Evolutionary conservation across 2,113 vertebrate genomes (phyloP).

Genomic region (Megaceryle maxima): DNA sequence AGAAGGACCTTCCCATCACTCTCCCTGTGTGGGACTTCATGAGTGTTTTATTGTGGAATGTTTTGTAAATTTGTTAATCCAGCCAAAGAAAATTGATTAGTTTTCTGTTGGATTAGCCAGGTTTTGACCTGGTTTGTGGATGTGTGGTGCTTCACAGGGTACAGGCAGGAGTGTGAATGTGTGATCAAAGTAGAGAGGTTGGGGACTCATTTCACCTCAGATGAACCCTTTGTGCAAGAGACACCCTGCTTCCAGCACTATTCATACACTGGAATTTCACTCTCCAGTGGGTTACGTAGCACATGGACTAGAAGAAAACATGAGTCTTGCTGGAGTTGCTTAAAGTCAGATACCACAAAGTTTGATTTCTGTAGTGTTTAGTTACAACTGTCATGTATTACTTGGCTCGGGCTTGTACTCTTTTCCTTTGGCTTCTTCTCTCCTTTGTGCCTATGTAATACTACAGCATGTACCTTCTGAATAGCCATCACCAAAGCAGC

Average conservation of each 20-base stretch:
- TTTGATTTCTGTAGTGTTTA: not conserved
- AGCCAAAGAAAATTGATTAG: not conserved
- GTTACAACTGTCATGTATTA: not conserved
- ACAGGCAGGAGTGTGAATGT: not conserved
- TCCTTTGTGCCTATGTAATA: not conserved
- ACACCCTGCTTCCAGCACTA: not conserved
- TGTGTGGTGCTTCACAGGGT: not conserved
- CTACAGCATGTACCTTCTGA: not conserved
- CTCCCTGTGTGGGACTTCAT: not conserved
- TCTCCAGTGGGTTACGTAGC: fast-evolving
- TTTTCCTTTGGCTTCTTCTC: not conserved
- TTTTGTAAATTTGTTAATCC: not conserved
- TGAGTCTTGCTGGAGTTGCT: not conserved
- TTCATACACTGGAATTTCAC: not conserved
- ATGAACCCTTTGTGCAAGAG: not conserved
- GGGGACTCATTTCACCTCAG: not conserved
- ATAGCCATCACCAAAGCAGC: not conserved
- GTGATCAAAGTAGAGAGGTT: not conserved
- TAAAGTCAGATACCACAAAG: not conserved
- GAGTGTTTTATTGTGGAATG: not conserved
- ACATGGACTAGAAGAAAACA: not conserved
- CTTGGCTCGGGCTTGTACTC: not conserved
- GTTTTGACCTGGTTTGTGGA: not conserved
- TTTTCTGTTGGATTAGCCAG: not conserved
- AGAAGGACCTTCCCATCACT: not conserved